Evolutionary conservation across 1,140 invertebrate genomes (phyloP).

Genomic region (Hyles vespertilio): DNA sequence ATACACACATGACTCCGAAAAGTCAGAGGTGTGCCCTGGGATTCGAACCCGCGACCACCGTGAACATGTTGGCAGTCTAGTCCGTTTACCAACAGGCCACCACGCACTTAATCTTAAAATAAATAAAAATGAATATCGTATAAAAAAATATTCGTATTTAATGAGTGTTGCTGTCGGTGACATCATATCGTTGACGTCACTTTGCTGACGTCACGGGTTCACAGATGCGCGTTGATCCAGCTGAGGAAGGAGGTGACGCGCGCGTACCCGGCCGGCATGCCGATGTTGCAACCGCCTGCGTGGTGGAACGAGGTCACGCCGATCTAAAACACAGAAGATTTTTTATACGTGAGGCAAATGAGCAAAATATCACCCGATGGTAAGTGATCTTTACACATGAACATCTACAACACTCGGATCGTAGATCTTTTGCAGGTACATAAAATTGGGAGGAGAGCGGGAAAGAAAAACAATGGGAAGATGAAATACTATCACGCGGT

Average conservation of each 20-base stretch:
- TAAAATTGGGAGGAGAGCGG: not conserved
- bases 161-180: too few relatives aligned
- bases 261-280: slow-evolving; percentile 18
- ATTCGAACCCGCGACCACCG: too few relatives aligned
- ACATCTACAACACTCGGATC: not conserved
- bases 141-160: too few relatives aligned
- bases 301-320: slow-evolving; percentile 20
- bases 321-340: slow-evolving; percentile 7
- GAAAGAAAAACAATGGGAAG: not conserved
- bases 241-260: slow-evolving; percentile 15
- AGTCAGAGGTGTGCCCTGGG: too few relatives aligned
- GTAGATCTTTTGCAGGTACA: not conserved
- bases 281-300: slow-evolving; percentile 13
- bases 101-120: too few relatives aligned
- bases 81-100: too few relatives aligned
- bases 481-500: not conserved
- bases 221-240: slow-evolving; percentile 12
- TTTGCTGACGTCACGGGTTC: not conserved
- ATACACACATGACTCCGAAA: too few relatives aligned
- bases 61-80: too few relatives aligned
- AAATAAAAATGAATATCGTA: too few relatives aligned
- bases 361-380: not conserved
- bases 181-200: too few relatives aligned
- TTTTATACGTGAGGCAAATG: not conserved
- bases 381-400: too few relatives aligned